Conservation (phyloP, 2,888 invertebrate species). For the Agonum fuliginosum region DNA sequence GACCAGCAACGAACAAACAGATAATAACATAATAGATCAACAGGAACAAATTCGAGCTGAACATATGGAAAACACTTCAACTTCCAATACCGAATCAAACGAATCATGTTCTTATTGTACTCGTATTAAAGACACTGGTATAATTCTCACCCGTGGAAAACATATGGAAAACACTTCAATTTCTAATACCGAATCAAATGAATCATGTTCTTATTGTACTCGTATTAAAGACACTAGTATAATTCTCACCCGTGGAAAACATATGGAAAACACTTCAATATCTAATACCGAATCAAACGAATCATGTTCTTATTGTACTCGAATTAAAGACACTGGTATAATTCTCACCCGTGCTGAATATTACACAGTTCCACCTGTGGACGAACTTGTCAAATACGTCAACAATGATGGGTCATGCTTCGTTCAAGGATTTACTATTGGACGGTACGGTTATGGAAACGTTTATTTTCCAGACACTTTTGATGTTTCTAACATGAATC, state of each 20-base stretch:
- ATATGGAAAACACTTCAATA: not conserved
- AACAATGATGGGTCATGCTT: constrained; percentile 86
- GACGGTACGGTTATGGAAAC: constrained; percentile 92
- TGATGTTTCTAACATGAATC: constrained; percentile 88
- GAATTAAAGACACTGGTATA: constrained; percentile 81
- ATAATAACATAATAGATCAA: no score
- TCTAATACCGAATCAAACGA: not conserved
- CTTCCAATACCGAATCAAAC: not conserved
- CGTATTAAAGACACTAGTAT: no score
- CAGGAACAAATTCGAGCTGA: no score
- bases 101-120: no score
- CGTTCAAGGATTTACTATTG: constrained; percentile 87
- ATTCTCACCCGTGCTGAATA: constrained; percentile 87
- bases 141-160: no score
- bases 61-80: not conserved
- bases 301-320: not conserved
- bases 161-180: not conserved
- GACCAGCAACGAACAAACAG: no score
- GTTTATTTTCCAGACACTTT: constrained; percentile 89
- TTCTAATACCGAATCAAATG: no score
- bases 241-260: no score
- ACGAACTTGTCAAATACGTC: constrained; percentile 84
- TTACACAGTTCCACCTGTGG: constrained; percentile 91
- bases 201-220: no score
- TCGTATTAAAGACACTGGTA: no score